A percentile compares a stretch with the other conserved stretches of the same genome.
Conservation (phyloP, 2,888 invertebrate genomes). For the Drosophila macrospina region DNA sequence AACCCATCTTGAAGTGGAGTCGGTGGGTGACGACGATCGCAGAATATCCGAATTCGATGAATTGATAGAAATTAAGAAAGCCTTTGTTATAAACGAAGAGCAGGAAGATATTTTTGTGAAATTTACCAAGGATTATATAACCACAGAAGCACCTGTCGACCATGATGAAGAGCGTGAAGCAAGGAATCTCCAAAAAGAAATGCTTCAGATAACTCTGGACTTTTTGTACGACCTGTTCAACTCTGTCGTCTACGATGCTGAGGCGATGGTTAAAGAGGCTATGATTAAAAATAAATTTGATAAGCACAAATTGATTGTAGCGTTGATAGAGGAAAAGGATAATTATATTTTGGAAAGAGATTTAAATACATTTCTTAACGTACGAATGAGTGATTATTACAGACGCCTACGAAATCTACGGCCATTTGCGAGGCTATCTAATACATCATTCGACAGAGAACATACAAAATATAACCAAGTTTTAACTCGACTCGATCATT, state of each 20-base stretch:
- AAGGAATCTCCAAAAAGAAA: not conserved
- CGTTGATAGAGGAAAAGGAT: slow-evolving; percentile 26
- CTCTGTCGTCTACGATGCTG: slow-evolving; percentile 49
- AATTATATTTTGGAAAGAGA: slow-evolving; percentile 11
- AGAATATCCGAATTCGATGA: not conserved
- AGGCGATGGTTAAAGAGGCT: slow-evolving; percentile 42
- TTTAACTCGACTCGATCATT: slow-evolving; percentile 58
- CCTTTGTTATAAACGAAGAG: not conserved
- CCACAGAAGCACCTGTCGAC: not conserved
- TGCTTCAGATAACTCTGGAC: slow-evolving; percentile 20
- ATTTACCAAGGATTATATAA: slow-evolving; percentile 9
- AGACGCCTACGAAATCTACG: slow-evolving; percentile 68
- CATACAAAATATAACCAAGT: slow-evolving; percentile 42
- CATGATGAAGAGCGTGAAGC: not conserved
- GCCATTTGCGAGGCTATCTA: slow-evolving; percentile 29
- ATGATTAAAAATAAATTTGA: slow-evolving; percentile 59
- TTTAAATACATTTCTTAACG: slow-evolving; percentile 45
- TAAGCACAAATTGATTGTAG: slow-evolving; percentile 51
- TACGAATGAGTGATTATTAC: slow-evolving; percentile 70
- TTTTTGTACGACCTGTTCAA: slow-evolving; percentile 56
- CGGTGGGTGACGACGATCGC: not conserved
- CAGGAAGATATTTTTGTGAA: slow-evolving; percentile 4
- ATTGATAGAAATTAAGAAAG: not conserved
- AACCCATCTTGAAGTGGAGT: not conserved
- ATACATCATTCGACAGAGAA: not conserved